Conservation (phyloP, 2,797 vertebrate species). For the Pachyuromys duprasi region DNA sequence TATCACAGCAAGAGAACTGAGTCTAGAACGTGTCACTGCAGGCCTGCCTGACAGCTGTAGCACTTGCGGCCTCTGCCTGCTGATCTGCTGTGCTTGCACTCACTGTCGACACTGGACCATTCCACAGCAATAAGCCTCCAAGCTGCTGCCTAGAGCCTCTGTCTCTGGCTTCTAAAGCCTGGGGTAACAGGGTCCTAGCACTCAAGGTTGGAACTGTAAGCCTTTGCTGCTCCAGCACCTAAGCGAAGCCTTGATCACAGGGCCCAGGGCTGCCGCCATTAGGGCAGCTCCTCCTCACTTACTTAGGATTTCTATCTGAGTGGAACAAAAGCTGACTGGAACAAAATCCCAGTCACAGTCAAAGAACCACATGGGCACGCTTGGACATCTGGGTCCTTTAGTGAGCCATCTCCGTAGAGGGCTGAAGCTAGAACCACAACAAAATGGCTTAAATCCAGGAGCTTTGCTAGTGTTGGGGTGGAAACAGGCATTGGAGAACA, state of each 20-base stretch:
- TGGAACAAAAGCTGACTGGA: background rate
- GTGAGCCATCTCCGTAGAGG: background rate
- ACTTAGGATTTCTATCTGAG: background rate
- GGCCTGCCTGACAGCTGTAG: background rate
- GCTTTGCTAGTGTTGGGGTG: rapidly evolving
- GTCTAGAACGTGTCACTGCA: background rate
- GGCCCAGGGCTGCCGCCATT: background rate
- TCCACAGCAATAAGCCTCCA: background rate
- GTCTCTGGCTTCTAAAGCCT: background rate
- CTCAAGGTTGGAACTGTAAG: background rate
- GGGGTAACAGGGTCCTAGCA: background rate
- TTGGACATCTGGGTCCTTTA: background rate
- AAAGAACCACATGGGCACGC: rapidly evolving
- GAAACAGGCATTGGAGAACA: too few relatives aligned
- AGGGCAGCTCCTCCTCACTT: background rate
- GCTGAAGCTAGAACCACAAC: background rate
- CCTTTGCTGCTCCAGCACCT: background rate
- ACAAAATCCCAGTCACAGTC: background rate
- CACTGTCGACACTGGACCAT: background rate
- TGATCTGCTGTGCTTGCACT: background rate
- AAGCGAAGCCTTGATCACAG: background rate
- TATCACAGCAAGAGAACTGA: background rate
- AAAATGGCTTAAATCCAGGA: rapidly evolving
- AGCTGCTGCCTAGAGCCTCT: background rate
- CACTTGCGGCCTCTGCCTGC: background rate